Base-by-base conservation (phyloP, 2,797 vertebrate genomes). In the Menidia menidia region DNA sequence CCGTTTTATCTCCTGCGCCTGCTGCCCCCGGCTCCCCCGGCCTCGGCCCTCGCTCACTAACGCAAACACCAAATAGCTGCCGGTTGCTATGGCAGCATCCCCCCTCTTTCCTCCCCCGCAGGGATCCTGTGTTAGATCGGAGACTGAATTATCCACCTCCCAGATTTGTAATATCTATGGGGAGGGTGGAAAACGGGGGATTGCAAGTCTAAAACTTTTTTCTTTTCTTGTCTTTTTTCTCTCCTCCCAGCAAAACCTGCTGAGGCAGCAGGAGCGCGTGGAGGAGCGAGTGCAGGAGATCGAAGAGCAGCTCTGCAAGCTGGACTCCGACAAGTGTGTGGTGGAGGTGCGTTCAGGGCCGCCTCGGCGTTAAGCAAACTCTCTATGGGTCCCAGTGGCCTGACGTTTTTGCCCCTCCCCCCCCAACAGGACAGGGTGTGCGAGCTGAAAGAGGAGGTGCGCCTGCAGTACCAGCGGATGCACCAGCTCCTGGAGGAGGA, bases 401-500 rank as follows among this genome's bases (percentile, higher is more conserved):
- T 65, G 25, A 73, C 9, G 10, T 43, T 41, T 58, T 35, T 7
- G 0, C 68, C 41, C 51, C 33, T 68, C 7, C 44, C 25, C 44
- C 52, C 3, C 25, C 25, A 25, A 0, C 89, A 99, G 98, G 97
- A 99, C 91, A 95, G 98, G 73, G 97, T 99, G 85, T 97, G 93
- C 83, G 97, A 98, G 89, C 95, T 99, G 85, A 98, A 99, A 73
- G 97, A 99, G 1, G 98, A 99, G 86, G 98, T 99, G 65, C 96
- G 97, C 65, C 89, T 98, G 81, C 98, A 99, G 91, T 99, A 99
- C 0, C 97, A 99, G 93, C 96, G 97, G 82, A 96, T 99, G 96
- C 97, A 99, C 89, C 97, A 99, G 92, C 95, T 99, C 80, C 91
- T 99, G 89, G 98, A 99, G 1, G 98, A 99, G 81, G 98, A 99